Base-by-base conservation (phyloP, 2,113 vertebrate species). In the Syngnathus scovelli region DNA sequence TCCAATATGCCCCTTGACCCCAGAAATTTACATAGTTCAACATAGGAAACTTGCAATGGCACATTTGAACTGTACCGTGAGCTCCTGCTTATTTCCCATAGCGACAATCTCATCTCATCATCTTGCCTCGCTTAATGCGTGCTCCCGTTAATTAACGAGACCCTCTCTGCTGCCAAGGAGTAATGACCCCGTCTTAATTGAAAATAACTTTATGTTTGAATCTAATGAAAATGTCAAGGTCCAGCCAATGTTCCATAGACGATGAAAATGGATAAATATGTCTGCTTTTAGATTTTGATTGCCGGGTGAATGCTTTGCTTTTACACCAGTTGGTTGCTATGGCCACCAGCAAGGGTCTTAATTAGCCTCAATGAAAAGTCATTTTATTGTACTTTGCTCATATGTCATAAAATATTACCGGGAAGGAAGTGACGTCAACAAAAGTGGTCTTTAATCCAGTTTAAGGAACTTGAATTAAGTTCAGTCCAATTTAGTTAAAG, bases 121-220 rank as follows among this genome's bases (percentile, higher is more conserved):
- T 71, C 59, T 66, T 75, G 70, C 77, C 55, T 6, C 58, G 75
- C 64, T 65, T 74, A 70, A 78, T 72, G 68, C 61, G 62, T 69
- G 44, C 70, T 52, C 66, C 67, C 63, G 33, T 70, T 81, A 78
- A 85, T 85, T 83, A 72, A 85, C 76, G 33, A 67, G 77, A 77
- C 74, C 61, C 70, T 48, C 61, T 65, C 74, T 74, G 59, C 71
- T 80, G 81, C 85, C 88, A 84, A 78, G 74, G 21, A 76, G 69
- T 83, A 85, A 86, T 84, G 67, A 83, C 71, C 77, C 67, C 52
- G 12, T 66, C 54, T 66, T 74, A 44, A 59, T 76, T 81, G 76
- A 78, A 83, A 86, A 87, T 76, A 44, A 80, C 72, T 79, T 77
- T 75, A 76, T 69, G 78, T 84, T 84, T 74, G 66, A 83, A 23